Conservation (phyloP, 2,797 vertebrate genomes). For the Molothrus aeneus region DNA sequence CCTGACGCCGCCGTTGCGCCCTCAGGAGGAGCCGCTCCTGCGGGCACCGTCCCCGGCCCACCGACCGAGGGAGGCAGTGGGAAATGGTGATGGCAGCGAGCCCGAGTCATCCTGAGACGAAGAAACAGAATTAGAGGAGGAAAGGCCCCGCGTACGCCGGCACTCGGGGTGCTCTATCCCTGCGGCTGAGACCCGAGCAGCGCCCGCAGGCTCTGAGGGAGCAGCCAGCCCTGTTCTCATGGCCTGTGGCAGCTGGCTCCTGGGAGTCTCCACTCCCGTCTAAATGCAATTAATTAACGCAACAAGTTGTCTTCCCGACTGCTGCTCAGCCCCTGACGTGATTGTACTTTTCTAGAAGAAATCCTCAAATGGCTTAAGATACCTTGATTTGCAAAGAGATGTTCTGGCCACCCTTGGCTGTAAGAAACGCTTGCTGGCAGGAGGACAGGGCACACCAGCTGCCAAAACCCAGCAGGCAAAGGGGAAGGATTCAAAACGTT, state of each 20-base stretch:
- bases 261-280: neutral
- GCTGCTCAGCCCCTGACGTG: neutral
- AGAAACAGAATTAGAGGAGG: too few species aligned
- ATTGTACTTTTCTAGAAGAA: neutral
- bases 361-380: fast-evolving
- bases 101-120: neutral
- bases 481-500: fast-evolving
- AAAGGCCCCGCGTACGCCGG: fast-evolving
- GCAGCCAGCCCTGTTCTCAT: fast-evolving
- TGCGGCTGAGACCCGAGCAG: fast-evolving
- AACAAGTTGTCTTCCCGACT: neutral
- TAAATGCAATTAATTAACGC: fast-evolving
- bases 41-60: fast-evolving
- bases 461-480: neutral
- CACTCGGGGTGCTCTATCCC: neutral
- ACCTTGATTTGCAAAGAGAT: neutral
- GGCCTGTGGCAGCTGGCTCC: neutral
- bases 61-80: fast-evolving
- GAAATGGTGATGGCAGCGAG: fast-evolving
- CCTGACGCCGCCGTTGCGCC: neutral
- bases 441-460: neutral
- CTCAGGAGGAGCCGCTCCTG: neutral
- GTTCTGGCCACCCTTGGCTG: neutral
- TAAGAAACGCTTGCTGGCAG: neutral
- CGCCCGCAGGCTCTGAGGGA: fast-evolving